Conservation (phyloP, 2,888 invertebrate species). For the Ephialtes manifestator region DNA sequence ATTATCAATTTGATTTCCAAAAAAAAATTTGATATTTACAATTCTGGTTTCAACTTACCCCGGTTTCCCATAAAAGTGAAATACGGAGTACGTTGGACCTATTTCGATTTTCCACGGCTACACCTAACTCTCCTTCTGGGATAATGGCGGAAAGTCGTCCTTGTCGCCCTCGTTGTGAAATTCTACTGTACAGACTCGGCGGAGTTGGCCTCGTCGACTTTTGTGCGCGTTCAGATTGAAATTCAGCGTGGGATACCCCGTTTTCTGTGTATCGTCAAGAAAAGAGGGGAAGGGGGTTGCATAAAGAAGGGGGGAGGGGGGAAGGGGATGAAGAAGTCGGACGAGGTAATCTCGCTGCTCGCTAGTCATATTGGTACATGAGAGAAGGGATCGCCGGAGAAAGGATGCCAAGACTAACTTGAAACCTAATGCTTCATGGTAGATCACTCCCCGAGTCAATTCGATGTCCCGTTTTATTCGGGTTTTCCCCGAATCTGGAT, state of each 20-base stretch:
- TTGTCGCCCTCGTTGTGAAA: constrained; percentile 61
- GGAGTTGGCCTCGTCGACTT: constrained; percentile 64
- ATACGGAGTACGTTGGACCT: background rate
- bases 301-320: background rate
- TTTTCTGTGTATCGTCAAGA: constrained; percentile 45
- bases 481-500: background rate
- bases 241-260: constrained; percentile 81
- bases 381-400: constrained; percentile 19
- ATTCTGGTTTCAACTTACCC: background rate
- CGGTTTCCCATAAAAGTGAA: background rate
- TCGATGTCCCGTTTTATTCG: background rate
- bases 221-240: constrained; percentile 81
- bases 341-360: constrained; percentile 64
- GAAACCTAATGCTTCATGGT: constrained; percentile 31
- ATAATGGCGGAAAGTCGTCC: constrained; percentile 59
- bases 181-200: constrained; percentile 31
- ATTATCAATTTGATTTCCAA: too few relatives aligned
- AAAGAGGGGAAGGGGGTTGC: background rate
- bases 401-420: constrained; percentile 55
- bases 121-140: constrained; percentile 57
- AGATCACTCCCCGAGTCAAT: constrained; percentile 14
- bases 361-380: constrained; percentile 23
- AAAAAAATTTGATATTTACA: too few relatives aligned
- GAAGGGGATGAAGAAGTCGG: constrained; percentile 36
- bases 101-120: constrained; percentile 29